These are phyloP conservation scores for Drosophila sucinea DNA, from an alignment of 1,140 invertebrate genomes.

Conservation along the genomic window DNA sequence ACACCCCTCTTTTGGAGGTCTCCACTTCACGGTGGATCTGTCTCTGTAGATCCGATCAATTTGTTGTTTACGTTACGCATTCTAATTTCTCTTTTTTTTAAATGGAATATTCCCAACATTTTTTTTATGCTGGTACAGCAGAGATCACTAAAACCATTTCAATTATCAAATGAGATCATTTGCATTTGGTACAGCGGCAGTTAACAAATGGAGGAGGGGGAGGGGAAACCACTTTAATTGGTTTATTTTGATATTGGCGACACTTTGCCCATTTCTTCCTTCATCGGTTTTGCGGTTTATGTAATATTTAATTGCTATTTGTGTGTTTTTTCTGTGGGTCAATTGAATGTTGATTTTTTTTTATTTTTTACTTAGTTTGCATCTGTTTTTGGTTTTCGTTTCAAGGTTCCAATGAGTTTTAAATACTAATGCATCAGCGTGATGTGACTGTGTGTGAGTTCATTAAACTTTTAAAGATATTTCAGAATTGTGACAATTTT, in stretches of 20 bases:
- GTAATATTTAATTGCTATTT: conserved; percentile 23
- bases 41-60: conserved; percentile 40
- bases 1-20: conserved; percentile 7
- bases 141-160: conserved; percentile 29
- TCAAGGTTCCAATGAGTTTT: neutral
- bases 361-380: neutral
- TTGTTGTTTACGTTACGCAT: conserved; percentile 43
- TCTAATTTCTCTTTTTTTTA: conserved; percentile 24
- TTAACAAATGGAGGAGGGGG: neutral
- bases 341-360: neutral
- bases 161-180: conserved; percentile 3
- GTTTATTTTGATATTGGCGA: conserved; percentile 52
- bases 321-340: neutral
- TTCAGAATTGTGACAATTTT: neutral
- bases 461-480: neutral
- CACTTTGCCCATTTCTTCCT: conserved; percentile 27
- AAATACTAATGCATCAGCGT: neutral
- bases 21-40: neutral
- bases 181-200: neutral
- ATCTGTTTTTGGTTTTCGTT: neutral
- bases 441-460: neutral
- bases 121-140: conserved; percentile 57
- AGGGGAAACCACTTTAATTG: conserved; percentile 28
- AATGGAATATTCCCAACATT: conserved; percentile 68
- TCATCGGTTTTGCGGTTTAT: conserved; percentile 21